Conservation (phyloP, 2,113 vertebrate genomes). For the Pontoporia blainvillei region DNA sequence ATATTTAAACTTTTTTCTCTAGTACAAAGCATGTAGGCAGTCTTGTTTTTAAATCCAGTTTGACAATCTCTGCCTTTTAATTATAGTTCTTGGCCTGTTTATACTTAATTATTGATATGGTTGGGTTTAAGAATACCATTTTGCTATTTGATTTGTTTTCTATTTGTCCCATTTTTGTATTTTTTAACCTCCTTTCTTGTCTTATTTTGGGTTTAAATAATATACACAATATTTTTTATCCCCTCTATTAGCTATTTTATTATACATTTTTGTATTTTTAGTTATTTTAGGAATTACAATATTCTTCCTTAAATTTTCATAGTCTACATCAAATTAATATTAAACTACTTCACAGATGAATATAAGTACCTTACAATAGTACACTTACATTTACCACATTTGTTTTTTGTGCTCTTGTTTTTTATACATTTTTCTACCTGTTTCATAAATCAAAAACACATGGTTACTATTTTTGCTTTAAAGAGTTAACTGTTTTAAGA, state of each 20-base stretch:
- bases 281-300: not conserved
- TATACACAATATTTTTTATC: not conserved
- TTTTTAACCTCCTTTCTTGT: not conserved
- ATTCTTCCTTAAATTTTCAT: not conserved
- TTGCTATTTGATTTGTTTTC: not conserved
- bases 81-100: not conserved
- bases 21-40: not conserved
- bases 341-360: not conserved
- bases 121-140: not conserved
- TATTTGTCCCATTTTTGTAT: not conserved
- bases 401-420: not conserved
- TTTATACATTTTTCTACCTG: not conserved
- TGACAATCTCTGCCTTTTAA: not conserved
- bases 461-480: not conserved
- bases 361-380: not conserved
- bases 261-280: not conserved
- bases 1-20: not conserved
- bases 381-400: not conserved
- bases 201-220: not conserved
- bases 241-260: not conserved
- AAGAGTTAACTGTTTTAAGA: not conserved
- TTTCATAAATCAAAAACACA: not conserved
- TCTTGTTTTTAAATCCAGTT: not conserved
- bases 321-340: not conserved
- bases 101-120: not conserved